Base-by-base conservation (phyloP, 2,797 vertebrate genomes). In the Catharus ustulatus region DNA sequence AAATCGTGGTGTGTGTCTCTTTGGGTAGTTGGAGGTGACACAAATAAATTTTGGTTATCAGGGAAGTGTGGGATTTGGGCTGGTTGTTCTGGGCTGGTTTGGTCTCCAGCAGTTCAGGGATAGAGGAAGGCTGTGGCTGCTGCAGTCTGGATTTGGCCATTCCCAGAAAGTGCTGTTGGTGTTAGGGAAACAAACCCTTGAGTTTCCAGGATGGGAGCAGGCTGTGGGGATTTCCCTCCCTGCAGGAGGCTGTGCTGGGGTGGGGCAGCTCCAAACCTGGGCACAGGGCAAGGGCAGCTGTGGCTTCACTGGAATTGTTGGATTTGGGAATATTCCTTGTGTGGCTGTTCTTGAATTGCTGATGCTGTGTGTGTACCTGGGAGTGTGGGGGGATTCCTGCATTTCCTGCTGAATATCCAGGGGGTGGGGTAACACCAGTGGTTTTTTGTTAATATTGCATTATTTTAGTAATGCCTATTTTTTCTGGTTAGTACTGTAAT, bases 1-100 rank as follows among this genome's bases (percentile, higher is more conserved):
- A 0, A 23, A 11, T 1, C 23, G 20, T 12, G 19, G 1, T 0
- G 1, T 58, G 4, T 27, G 29, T n/a, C 43, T 51, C 36, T 27
- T 40, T 27, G 13, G 29, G 6, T 6, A 40, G 34, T 2, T 42
- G 18, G 38, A 21, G 19, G 4, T 51, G 11, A 6, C 21, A 21
- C 30, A 27, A 27, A 42, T 17, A 3, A 16, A 5, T 26, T 30
- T 10, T 11, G 6, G 5, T 46, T 64, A 6, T 42, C 18, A 13
- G 22, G 32, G 32, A 4, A 5, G 3, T 9, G 30, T 58, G 4
- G 1, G 34, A 0, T 30, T 29, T 26, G 46, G 29, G 4, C 13
- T 13, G 55, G 3, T 27, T 30, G 38, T 7, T 27, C 29, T 49
- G 21, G 9, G 7, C 32, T 49, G 15, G 0, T 51, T 21, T 7